Conservation (phyloP, 2,888 invertebrate species). For the Physocephala rufipes region DNA sequence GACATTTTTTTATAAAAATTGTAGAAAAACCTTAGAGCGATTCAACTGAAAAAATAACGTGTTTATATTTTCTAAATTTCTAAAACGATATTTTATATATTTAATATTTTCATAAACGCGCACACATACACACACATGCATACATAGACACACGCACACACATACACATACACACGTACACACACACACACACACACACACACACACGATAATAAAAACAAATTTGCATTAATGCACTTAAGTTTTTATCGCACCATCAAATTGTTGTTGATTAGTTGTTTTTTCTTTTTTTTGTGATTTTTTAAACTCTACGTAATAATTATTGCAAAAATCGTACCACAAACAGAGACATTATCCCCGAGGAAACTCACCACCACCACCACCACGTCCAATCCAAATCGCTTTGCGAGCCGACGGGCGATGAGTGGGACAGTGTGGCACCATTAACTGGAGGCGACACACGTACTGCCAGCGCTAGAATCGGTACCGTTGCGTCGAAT, state of each 20-base stretch:
- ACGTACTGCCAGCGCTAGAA: conserved; percentile 49
- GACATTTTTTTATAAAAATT: too few species aligned
- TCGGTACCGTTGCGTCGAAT: conserved; percentile 53
- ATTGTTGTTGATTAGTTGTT: too few species aligned
- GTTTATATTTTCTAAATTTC: too few species aligned
- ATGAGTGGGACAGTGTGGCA: conserved; percentile 67
- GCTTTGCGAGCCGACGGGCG: conserved; percentile 68
- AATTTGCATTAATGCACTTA: too few species aligned
- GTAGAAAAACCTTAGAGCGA: too few species aligned
- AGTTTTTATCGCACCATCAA: too few species aligned
- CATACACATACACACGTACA: conserved; percentile 24
- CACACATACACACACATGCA: too few species aligned
- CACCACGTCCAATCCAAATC: conserved; percentile 69
- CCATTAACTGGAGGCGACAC: conserved; percentile 41
- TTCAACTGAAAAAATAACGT: too few species aligned
- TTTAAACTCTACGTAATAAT: conserved; percentile 6
- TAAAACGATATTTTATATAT: too few species aligned
- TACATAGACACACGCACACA: too few species aligned
- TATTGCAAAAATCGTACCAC: conserved; percentile 11
- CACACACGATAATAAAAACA: background rate
- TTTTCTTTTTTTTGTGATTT: background rate
- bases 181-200: conserved; percentile 20
- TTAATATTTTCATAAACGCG: too few species aligned
- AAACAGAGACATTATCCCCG: conserved; percentile 74
- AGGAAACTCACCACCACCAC: conserved; percentile 69